phyloP scores from a whole-genome alignment of 2,888 invertebrate genomes.

The Danaus chrysippus region DNA sequence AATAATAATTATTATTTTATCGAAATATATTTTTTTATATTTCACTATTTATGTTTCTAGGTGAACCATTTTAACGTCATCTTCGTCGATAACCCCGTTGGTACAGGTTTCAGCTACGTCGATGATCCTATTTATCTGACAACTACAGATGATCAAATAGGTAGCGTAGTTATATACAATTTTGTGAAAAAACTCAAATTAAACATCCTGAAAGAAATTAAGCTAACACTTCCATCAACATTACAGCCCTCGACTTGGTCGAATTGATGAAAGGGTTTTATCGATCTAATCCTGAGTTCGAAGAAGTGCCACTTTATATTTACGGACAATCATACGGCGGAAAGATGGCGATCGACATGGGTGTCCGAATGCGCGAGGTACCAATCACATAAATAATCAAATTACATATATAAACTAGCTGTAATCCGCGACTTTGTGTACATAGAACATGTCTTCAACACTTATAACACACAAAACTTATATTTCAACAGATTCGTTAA shows the following conservation, averaged over 20 bases:
- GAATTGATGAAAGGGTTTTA: conserved; percentile 85
- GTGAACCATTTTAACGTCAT: conserved; percentile 88
- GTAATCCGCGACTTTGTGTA: too few relatives aligned
- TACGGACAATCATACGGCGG: conserved; percentile 96
- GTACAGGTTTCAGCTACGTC: conserved; percentile 91
- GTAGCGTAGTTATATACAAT: conserved; percentile 37
- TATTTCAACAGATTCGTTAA: too few relatives aligned
- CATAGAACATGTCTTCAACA: too few relatives aligned
- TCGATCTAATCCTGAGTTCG: conserved; percentile 82
- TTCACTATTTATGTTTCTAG: conserved; percentile 59
- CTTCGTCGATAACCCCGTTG: conserved; percentile 95
- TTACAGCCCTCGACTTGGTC: conserved; percentile 85
- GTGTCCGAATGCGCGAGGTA: conserved; percentile 78
- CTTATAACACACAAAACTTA: too few relatives aligned
- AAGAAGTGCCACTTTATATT: conserved; percentile 87
- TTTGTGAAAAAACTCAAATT: not conserved
- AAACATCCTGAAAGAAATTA: not conserved
- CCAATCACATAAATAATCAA: conserved; percentile 7
- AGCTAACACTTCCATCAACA: conserved; percentile 7
- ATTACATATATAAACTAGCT: too few relatives aligned
- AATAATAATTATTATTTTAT: not conserved
- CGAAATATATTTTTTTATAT: not conserved
- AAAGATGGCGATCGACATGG: conserved; percentile 94
- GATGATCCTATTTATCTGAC: conserved; percentile 64
- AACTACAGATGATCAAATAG: conserved; percentile 65